Evolutionary conservation across 2,797 vertebrate species (phyloP).

Genomic region (Cyprinella venusta): DNA sequence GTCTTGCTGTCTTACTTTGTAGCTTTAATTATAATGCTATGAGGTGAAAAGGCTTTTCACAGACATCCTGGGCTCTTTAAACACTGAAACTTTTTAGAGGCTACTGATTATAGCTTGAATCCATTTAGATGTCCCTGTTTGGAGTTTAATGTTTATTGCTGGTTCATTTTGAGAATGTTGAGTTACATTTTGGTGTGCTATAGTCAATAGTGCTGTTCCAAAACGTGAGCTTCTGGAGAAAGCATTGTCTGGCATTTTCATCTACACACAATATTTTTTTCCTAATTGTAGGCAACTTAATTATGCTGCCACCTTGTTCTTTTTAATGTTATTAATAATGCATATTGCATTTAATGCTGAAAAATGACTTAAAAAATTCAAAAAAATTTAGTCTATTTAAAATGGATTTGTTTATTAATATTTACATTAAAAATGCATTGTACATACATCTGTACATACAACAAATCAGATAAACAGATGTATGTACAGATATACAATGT

Average conservation of each 20-base stretch:
- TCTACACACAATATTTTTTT: background rate
- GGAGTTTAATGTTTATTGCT: background rate
- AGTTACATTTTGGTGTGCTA: background rate
- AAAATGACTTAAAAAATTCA: background rate
- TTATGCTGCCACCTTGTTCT: background rate
- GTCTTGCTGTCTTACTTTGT: conserved; percentile 10
- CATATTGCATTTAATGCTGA: background rate
- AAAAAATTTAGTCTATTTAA: background rate
- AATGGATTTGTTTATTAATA: background rate
- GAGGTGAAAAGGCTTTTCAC: conserved; percentile 11
- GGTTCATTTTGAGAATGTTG: conserved; percentile 5
- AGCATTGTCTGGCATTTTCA: background rate
- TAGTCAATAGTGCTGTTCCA: background rate
- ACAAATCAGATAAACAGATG: too few relatives aligned
- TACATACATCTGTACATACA: too few relatives aligned
- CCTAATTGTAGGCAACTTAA: background rate
- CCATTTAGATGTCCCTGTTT: background rate
- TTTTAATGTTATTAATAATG: background rate
- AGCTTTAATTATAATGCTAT: conserved; percentile 19
- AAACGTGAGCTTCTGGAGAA: background rate
- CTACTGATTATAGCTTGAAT: conserved; percentile 13
- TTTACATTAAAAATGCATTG: too few relatives aligned
- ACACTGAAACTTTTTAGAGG: conserved; percentile 8
- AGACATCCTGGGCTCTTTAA: conserved; percentile 12
- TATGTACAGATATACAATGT: background rate